Evolutionary conservation across 2,797 vertebrate genomes (phyloP), one percentile per base, ranked within the genome.

Genomic region (Coregonus suidteri): DNA sequence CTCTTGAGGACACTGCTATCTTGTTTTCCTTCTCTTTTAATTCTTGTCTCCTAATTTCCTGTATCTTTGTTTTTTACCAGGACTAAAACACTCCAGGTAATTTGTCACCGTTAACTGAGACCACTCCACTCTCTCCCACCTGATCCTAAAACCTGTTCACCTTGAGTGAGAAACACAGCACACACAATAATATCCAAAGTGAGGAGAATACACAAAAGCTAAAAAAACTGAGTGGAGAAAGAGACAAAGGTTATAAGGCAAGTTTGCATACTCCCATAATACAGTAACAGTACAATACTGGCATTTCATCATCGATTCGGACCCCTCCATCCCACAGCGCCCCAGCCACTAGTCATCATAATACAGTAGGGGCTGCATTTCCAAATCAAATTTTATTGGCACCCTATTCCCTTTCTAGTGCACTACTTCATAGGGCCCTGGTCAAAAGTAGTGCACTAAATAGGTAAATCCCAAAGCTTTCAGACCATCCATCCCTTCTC

Each of bases 201-300:
- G 34, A 25, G 41, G n/a, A 51, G 62, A 15, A 75, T 51, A 75
- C 62, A 75, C 59, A 65, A 11, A 66, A 65, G 37, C 37, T 30
- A n/a, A 52, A 75, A 74, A 51, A 65, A 75, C 37, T 30, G 72
- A 20, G 79, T 74, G 73, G 66, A 90, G 79, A 89, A 74, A 68
- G 89, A 94, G 91, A 90, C 80, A 89, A 89, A 93, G 91, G 92
- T 93, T 93, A 94, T 95, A 96, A 96, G 95, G 95, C 94, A 96
- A 93, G 89, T 83, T 87, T 85, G 82, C 70, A 84, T 77, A 77
- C 81, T 83, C 82, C 81, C 79, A 80, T 82, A 86, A 20, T 59
- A n/a, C 56, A 59, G 18, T 59, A 75, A 87, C 79, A 76, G 71
- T 65, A 59, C 76, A 83, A 79, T 73, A 79, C 82, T 85, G 75